Base-by-base conservation (phyloP, 2,888 invertebrate genomes). In the Drosophila recens region DNA sequence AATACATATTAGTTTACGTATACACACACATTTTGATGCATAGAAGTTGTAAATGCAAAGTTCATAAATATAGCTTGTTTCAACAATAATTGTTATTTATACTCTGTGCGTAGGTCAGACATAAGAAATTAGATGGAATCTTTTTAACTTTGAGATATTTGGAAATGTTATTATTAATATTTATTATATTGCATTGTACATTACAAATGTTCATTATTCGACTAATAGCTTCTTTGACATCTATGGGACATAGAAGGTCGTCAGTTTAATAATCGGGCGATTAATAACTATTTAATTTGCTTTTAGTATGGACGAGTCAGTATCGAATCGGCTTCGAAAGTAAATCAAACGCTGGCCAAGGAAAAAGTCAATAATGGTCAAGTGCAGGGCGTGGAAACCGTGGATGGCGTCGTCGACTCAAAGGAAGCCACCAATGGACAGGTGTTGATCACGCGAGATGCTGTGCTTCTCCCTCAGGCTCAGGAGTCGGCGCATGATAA, bases 261-360 rank as follows among this genome's bases (percentile, higher is more conserved):
- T 40, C 23, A 15, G 30, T 15, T 33, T 30, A 17, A 27, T 30
- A 38, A 38, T 4, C 20, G 23, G 11, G 11, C 17, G 10, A 10
- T 17, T 43, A 46, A n/a, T 30, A 36, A 36, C 36, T 15, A 13
- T 27, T 8, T 48, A 30, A 10, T 34, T 27, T 87, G 75, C 67
- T 78, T 94, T 5, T 93, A 97, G 97, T 97, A 96, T 94, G 97
- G 97, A 57, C 94, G 97, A 69, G 95, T 96, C 89, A 96, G 97
- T 91, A 96, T 96, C 84, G 96, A 96, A 91, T 83, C 75, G n/a
- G 85, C 88, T 30, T 72, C 82, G 56, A 85, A 88, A 62, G 86
- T 82, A 59, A 79, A 82, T 38, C 72, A 74, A 33, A 62, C 67
- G 17, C 51, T 70, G 27, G 53, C 49, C n/a, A 52, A 69, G 5